These are phyloP conservation scores for Tor tambroides DNA, from an alignment of 2,113 vertebrate genomes.

Conservation along the genomic window DNA sequence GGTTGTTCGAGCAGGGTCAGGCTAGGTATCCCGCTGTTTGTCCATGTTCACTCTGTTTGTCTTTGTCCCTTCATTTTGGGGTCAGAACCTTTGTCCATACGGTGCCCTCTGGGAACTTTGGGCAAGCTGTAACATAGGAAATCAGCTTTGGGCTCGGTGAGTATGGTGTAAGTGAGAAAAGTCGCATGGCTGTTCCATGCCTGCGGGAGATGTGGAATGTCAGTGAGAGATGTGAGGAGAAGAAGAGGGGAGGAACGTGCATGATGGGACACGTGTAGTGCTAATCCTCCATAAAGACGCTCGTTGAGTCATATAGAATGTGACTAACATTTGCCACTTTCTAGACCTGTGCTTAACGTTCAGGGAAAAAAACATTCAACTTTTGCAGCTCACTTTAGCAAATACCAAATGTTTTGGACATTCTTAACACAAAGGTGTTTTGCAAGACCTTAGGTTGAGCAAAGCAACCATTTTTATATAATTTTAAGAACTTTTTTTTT, in stretches of 20 bases:
- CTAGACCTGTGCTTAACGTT: neutral
- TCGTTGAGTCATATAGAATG: slow-evolving; percentile 60
- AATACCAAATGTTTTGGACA: neutral
- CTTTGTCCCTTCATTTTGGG: neutral
- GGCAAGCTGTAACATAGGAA: slow-evolving; percentile 36
- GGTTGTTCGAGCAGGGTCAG: neutral
- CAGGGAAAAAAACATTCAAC: neutral
- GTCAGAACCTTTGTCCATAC: slow-evolving; percentile 22
- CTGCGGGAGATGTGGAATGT: slow-evolving; percentile 61
- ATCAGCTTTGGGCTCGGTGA: slow-evolving; percentile 50
- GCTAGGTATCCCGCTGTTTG: neutral
- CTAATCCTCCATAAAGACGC: slow-evolving; percentile 70
- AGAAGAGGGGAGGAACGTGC: slow-evolving; percentile 23
- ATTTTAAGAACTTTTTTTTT: neutral
- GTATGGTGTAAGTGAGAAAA: slow-evolving; percentile 67
- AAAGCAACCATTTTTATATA: too few relatives aligned
- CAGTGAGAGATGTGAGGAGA: slow-evolving; percentile 51
- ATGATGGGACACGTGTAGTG: slow-evolving; percentile 50
- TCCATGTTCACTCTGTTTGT: neutral
- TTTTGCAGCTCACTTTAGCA: neutral
- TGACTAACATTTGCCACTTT: slow-evolving; percentile 28
- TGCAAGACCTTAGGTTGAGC: too few relatives aligned
- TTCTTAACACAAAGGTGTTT: neutral
- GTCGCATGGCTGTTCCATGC: slow-evolving; percentile 58
- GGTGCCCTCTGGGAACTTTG: neutral